Base-by-base conservation (phyloP, 1,140 invertebrate genomes). In the Drosophila micromelanica region DNA sequence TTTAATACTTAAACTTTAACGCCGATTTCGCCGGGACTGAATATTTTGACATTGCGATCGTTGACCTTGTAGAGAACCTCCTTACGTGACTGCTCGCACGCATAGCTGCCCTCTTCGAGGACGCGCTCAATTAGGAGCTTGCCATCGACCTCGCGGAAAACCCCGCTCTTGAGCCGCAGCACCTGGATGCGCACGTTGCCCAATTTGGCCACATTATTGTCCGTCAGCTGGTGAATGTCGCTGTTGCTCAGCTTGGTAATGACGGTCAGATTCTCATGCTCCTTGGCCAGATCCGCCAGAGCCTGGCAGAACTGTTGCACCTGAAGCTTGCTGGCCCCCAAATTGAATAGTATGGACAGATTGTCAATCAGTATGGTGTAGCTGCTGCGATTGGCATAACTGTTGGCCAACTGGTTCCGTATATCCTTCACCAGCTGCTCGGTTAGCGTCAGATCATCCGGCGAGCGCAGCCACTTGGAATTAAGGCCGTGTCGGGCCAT, bases 351-450 rank as follows among this genome's bases (percentile, higher is more conserved):
- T 89, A 96, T 94, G 60, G 94, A 95, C 12, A 96, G 63, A 78
- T 96, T 95, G 79, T 96, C 96, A 55, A 96, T 93, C 55, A 96
- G 93, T 32, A 96, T 86, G 63, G 93, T 93, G n/a, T 94, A 91
- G 52, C 77, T 87, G 38, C 73, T 90, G 43, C 90, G 80, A 49
- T 80, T 81, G 11, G 63, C 62, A 43, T 77, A 90, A 13, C 78
- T 90, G 51, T 67, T 73, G 17, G 51, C 61, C 51, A 91, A 23
- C 55, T 91, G 74, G 4, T 62, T 46, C 80, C 80, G 65, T 55
- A 93, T 85, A 7, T 85, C 59, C 32, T 62, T 61, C 42, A 86
- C 90, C 35, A 92, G 69, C 37, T 77, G 68, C 1, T 81, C 81
- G 5, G 87, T 90, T 5, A 91, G 13, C 1, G 57, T 67, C 15